Conservation (phyloP, 2,113 vertebrate genomes). For the Orycteropus afer region DNA sequence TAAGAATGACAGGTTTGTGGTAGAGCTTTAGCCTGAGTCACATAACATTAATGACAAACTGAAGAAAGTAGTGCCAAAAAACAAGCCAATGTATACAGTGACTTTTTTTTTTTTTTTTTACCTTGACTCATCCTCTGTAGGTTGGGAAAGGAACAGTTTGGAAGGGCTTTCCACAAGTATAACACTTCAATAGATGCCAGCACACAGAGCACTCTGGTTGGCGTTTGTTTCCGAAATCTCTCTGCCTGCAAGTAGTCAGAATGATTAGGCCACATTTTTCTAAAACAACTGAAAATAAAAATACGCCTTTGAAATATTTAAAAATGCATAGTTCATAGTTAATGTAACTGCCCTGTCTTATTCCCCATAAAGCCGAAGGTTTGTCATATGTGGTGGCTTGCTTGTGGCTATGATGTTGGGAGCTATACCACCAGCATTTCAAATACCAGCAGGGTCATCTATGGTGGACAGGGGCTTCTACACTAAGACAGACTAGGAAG, state of each 20-base stretch:
- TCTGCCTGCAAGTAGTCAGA: constrained; percentile 90
- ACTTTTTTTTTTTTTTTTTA: constrained; percentile 77
- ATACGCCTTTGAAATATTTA: not conserved
- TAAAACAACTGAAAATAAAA: not conserved
- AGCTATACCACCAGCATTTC: not conserved
- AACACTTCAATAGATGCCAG: constrained; percentile 96
- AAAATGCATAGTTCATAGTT: not conserved
- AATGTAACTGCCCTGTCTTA: not conserved
- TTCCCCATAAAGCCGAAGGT: not conserved
- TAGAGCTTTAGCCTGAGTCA: not conserved
- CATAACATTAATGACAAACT: not conserved
- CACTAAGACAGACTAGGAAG: not conserved
- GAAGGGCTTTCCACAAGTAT: constrained; percentile 98
- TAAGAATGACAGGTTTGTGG: not conserved
- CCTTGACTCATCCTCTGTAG: constrained; percentile 99
- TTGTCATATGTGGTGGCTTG: not conserved
- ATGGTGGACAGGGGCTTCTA: not conserved
- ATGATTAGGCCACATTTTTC: not conserved
- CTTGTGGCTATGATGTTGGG: not conserved
- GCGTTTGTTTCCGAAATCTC: constrained; percentile 92
- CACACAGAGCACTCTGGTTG: constrained; percentile 93
- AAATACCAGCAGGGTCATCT: not conserved
- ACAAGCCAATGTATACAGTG: not conserved
- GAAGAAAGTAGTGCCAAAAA: accelerated
- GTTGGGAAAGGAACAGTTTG: constrained; percentile 96